Percentiles rank a stretch among this genome's conserved stretches.
Conservation (phyloP, 2,888 invertebrate species). For the Synergus gifuensis region DNA sequence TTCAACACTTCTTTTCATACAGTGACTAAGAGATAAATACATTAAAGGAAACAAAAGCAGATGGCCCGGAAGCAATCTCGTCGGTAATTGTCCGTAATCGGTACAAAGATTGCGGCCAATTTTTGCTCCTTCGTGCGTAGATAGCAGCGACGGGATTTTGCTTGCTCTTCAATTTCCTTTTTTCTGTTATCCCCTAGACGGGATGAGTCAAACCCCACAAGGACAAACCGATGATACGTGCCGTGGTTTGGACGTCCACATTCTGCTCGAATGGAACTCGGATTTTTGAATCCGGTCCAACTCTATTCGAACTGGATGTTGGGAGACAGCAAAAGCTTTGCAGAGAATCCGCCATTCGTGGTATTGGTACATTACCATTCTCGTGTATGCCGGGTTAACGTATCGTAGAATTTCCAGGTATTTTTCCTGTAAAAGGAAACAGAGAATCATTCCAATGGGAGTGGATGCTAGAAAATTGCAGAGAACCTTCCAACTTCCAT, state of each 20-base stretch:
- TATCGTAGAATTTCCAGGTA: conserved; percentile 54
- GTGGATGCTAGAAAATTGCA: not conserved
- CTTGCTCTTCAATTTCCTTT: conserved; percentile 54
- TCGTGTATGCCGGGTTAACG: conserved; percentile 43
- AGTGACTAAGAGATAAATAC: not conserved
- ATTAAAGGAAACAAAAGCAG: conserved; percentile 3
- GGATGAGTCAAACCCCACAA: not conserved
- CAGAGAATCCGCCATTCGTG: conserved; percentile 7
- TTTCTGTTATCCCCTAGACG: conserved; percentile 44
- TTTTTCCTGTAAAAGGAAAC: conserved; percentile 58
- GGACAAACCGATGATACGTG: conserved; percentile 13
- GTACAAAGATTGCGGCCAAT: conserved; percentile 70
- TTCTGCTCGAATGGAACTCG: not conserved
- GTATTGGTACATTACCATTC: conserved; percentile 30
- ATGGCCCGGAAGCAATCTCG: conserved; percentile 45
- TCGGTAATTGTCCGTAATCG: conserved; percentile 71
- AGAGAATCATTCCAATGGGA: conserved; percentile 26
- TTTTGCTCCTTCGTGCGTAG: conserved; percentile 68
- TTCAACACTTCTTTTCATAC: not conserved
- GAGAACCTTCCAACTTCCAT: not conserved
- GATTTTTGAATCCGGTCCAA: conserved; percentile 35
- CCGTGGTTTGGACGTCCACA: conserved; percentile 16
- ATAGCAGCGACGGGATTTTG: conserved; percentile 49
- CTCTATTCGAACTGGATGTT: conserved; percentile 26
- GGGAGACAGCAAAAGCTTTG: conserved; percentile 23